phyloP scores from a whole-genome alignment of 2,888 invertebrate genomes.

The Boloria selene region DNA sequence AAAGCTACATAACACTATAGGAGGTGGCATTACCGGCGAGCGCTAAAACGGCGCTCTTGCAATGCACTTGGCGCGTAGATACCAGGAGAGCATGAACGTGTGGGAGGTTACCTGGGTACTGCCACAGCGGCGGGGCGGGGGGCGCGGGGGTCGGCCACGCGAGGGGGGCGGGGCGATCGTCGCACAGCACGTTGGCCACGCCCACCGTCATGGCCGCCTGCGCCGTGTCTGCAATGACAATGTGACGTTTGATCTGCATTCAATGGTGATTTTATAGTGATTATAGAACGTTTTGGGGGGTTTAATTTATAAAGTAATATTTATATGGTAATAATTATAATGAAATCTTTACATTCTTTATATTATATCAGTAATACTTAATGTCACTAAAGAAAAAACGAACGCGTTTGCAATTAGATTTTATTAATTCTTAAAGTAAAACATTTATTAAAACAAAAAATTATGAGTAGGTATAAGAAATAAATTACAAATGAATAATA shows the following conservation, averaged over 20 bases:
- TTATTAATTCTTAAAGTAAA: too few species aligned
- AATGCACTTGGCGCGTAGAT: conserved; percentile 81
- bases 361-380: too few species aligned
- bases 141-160: conserved; percentile 81
- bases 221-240: conserved; percentile 81
- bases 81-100: conserved; percentile 71
- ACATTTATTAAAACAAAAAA: too few species aligned
- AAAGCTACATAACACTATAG: conserved; percentile 69
- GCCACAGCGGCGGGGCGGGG: conserved; percentile 89
- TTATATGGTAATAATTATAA: neutral
- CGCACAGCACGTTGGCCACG: conserved; percentile 85
- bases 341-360: too few species aligned
- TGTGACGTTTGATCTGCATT: conserved; percentile 54
- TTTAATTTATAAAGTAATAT: neutral
- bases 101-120: conserved; percentile 87
- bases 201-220: conserved; percentile 86
- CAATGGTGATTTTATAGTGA: conserved; percentile 43
- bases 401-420: too few species aligned
- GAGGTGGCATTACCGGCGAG: conserved; percentile 53
- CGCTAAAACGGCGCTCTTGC: conserved; percentile 70
- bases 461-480: too few species aligned
- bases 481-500: too few species aligned
- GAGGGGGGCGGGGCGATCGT: conserved; percentile 83
- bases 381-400: too few species aligned
- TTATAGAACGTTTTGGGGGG: conserved; percentile 1